These are phyloP conservation scores for Ypsolopha sequella DNA, from an alignment of 2,888 invertebrate genomes.

Conservation along the genomic window DNA sequence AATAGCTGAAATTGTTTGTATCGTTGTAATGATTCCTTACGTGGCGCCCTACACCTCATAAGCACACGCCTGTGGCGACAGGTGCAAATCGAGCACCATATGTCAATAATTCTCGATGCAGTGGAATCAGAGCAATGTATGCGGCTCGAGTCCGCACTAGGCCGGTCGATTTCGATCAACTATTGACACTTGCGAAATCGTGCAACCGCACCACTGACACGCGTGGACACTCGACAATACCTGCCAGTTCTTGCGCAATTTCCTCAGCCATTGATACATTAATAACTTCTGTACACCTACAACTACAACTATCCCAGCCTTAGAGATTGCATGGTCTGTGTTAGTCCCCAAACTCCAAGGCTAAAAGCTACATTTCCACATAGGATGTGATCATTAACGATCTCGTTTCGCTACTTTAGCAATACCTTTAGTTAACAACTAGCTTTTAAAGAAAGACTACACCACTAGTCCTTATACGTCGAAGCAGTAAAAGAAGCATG, in stretches of 20 bases:
- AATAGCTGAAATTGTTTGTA: not conserved
- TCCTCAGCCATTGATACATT: not conserved
- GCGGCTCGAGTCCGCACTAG: not conserved
- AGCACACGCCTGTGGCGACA: not conserved
- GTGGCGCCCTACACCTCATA: not conserved
- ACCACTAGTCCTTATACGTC: no score
- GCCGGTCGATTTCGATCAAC: slow-evolving; percentile 1
- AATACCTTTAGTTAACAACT: no score
- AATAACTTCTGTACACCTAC: not conserved
- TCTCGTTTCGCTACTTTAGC: no score
- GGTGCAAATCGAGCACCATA: slow-evolving; percentile 8
- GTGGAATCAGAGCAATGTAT: slow-evolving; percentile 4
- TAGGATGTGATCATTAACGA: no score
- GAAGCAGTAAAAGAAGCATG: no score
- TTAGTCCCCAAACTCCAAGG: no score
- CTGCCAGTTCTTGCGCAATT: not conserved
- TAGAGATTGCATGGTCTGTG: no score
- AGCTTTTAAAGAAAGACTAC: no score
- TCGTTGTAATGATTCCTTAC: not conserved
- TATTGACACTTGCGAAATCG: not conserved
- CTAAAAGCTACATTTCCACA: no score
- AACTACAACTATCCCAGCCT: not conserved
- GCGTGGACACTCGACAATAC: not conserved
- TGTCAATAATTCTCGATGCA: slow-evolving; percentile 8
- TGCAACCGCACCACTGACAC: not conserved